Conservation (phyloP, 1,140 invertebrate genomes). For the Penaeus japonicus region DNA sequence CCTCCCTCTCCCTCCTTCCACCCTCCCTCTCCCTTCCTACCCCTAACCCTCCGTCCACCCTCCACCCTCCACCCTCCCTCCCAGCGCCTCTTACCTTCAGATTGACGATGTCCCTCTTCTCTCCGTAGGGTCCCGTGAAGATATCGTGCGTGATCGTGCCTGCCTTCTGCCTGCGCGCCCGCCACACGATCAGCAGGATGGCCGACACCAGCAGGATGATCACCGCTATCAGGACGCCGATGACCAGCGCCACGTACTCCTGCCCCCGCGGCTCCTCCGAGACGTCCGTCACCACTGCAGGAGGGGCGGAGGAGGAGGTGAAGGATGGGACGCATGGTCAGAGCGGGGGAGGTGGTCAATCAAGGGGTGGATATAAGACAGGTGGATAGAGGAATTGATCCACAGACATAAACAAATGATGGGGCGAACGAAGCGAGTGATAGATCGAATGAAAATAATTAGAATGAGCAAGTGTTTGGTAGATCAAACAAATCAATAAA, state of each 20-base stretch:
- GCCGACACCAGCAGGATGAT: constrained; percentile 75
- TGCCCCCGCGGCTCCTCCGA: constrained; percentile 66
- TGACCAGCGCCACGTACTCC: constrained; percentile 81
- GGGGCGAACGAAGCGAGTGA: too few relatives aligned
- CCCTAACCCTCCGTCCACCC: too few relatives aligned
- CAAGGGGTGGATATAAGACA: neutral
- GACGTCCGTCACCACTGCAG: constrained; percentile 62
- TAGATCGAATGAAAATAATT: too few relatives aligned
- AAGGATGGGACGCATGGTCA: neutral
- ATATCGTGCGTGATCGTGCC: constrained; percentile 57
- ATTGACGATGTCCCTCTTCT: constrained; percentile 59
- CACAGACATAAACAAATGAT: neutral
- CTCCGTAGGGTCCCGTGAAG: constrained; percentile 55
- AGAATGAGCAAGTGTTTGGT: too few relatives aligned
- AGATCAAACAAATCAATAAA: too few relatives aligned
- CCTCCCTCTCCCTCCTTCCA: neutral
- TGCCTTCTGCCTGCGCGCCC: constrained; percentile 77
- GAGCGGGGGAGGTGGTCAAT: neutral
- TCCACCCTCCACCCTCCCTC: neutral
- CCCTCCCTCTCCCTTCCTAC: neutral
- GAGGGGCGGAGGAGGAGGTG: constrained; percentile 36
- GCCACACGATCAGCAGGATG: constrained; percentile 79
- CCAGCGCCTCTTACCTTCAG: constrained; percentile 41
- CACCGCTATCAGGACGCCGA: constrained; percentile 80
- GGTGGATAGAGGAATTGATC: neutral